A percentile compares a stretch with the other conserved stretches of the same genome.
These are phyloP conservation scores for Syngnathus acus DNA, from an alignment of 2,797 vertebrate species.

Conservation along the genomic window DNA sequence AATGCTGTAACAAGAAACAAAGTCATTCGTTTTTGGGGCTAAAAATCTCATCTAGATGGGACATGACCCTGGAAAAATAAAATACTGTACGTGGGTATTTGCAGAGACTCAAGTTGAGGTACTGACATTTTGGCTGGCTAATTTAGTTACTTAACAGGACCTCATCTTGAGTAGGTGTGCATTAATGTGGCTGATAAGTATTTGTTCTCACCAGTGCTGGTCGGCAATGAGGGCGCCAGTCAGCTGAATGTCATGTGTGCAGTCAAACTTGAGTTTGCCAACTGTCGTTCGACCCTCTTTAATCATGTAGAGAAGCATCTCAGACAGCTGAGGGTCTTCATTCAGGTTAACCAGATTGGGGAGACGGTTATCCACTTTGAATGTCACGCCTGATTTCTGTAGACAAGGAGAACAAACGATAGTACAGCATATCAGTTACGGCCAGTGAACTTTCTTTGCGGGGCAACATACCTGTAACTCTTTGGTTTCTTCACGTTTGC, in stretches of 20 bases:
- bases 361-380: slow-evolving; percentile 88
- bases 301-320: slow-evolving; percentile 95
- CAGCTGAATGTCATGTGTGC: slow-evolving; percentile 84
- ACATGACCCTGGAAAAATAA: too few species aligned
- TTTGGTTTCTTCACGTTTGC: slow-evolving; percentile 84
- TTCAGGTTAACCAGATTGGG: slow-evolving; percentile 95
- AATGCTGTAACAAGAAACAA: slow-evolving; percentile 61
- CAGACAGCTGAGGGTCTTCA: slow-evolving; percentile 95
- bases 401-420: slow-evolving; percentile 3
- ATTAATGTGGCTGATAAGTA: not conserved
- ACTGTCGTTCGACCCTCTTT: slow-evolving; percentile 88
- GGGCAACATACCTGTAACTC: slow-evolving; percentile 78
- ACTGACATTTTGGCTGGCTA: too few species aligned
- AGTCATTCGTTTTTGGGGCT: too few species aligned
- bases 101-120: too few species aligned
- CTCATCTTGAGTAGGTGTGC: not conserved
- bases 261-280: slow-evolving; percentile 75
- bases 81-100: too few species aligned
- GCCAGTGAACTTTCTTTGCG: not conserved
- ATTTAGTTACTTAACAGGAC: not conserved
- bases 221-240: slow-evolving; percentile 88
- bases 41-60: too few species aligned
- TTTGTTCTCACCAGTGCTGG: slow-evolving; percentile 80
- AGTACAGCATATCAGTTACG: not conserved
- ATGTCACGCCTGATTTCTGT: slow-evolving; percentile 87